Evolutionary conservation across 2,113 vertebrate genomes (phyloP), one percentile per base, ranked within the genome.

Genomic region (Mystacornis crossleyi): DNA sequence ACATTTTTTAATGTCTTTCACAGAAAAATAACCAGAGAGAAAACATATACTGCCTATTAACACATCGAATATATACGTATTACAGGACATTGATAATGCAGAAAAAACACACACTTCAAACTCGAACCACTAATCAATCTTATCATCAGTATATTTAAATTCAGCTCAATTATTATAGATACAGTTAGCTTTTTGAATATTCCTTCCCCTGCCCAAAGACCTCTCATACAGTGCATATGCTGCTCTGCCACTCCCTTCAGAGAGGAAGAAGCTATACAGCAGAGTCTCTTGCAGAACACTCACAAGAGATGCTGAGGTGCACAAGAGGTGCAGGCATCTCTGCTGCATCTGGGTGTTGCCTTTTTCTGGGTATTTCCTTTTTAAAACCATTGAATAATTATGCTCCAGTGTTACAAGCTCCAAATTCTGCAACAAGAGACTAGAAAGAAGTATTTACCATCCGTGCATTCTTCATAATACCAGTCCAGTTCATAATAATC

Each of bases 401-500:
- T 12, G 53, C 20, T 54, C 45, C 43, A 2, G 26, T 42, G 73
- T 79, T 65, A 77, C 8, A 48, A 84, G 67, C 38, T 79, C 86
- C 47, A 82, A 81, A 96, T 95, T 58, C 65, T 69, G 81, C 61
- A 96, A 43, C 55, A 42, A 51, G 34, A 96, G 45, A 84, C 51
- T 34, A 62, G 43, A 77, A 98, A 85, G 65, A 69, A 77, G 82
- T 97, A 95, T 96, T 99, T 99, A 99, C 99, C 99, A 96, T 99
- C 99, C 4, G 99, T 98, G 94, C 99, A 99, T 97, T 99, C 99
- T 95, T 99, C 99, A 97, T 99, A 99, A 98, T 99, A 99, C 99
- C 99, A 99, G 98, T 99, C 99, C 98, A 99, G 98, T 86, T 99
- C 99, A 82, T 99, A 99, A 97, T 99, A 99, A 98, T 99, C 99